A percentile compares a stretch with the other conserved stretches of the same genome.
phyloP scores from a whole-genome alignment of 2,797 vertebrate species.

The Mionectes olivaceus region DNA sequence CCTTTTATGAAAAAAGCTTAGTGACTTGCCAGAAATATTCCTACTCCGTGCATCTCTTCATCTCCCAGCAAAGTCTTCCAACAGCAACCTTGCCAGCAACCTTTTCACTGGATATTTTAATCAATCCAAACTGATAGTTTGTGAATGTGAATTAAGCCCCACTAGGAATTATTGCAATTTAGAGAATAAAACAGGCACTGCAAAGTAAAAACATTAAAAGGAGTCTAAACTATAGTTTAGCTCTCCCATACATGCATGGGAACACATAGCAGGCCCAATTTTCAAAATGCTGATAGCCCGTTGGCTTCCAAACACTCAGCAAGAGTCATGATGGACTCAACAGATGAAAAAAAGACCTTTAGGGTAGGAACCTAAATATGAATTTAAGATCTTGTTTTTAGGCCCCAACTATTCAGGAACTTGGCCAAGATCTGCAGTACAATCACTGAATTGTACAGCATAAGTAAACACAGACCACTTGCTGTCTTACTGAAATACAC shows the following conservation, averaged over 20 bases:
- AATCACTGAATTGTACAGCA: neutral
- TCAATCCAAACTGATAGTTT: neutral
- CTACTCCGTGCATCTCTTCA: neutral
- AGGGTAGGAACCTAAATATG: neutral
- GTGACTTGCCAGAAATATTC: slow-evolving; percentile 9
- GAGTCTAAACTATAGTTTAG: neutral
- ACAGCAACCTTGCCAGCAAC: neutral
- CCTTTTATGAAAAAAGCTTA: neutral
- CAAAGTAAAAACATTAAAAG: neutral
- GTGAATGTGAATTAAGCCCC: neutral
- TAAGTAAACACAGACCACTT: slow-evolving; percentile 19
- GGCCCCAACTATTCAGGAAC: neutral
- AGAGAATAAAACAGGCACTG: neutral
- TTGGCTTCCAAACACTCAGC: neutral
- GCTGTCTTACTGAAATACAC: neutral
- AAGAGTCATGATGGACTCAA: neutral
- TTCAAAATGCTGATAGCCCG: neutral
- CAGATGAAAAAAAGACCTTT: neutral
- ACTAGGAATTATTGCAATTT: neutral
- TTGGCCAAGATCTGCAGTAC: neutral
- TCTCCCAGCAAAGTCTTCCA: slow-evolving; percentile 6
- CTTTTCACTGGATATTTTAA: slow-evolving; percentile 1
- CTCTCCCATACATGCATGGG: neutral
- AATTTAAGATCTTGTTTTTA: neutral
- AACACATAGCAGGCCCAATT: neutral